These are phyloP conservation scores for Unio pictorum DNA, from an alignment of 2,888 invertebrate genomes.

Conservation along the genomic window DNA sequence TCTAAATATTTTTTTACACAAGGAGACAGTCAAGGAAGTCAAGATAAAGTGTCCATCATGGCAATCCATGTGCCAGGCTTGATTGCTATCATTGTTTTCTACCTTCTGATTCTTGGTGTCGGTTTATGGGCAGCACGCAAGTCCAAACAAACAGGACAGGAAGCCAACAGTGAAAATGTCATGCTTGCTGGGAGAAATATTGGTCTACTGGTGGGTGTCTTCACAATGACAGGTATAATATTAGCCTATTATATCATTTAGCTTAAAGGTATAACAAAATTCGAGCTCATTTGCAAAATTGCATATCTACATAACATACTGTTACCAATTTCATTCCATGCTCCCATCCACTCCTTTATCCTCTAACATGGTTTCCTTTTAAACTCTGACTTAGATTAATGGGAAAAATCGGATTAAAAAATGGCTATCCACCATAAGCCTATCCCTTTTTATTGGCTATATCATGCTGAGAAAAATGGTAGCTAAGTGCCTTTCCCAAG, in stretches of 20 bases:
- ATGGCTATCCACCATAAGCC: too few relatives aligned
- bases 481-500: too few relatives aligned
- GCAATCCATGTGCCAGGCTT: slow-evolving; percentile 85
- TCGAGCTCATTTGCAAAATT: neutral
- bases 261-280: neutral
- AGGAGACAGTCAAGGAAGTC: too few relatives aligned
- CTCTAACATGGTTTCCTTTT: neutral
- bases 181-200: slow-evolving; percentile 99
- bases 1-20: too few relatives aligned
- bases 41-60: slow-evolving; percentile 39
- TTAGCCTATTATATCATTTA: slow-evolving; percentile 72
- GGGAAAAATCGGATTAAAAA: too few relatives aligned
- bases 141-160: slow-evolving; percentile 75
- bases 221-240: slow-evolving; percentile 94
- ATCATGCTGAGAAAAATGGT: too few relatives aligned
- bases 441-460: too few relatives aligned
- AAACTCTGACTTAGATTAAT: too few relatives aligned
- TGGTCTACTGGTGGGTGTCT: slow-evolving; percentile 94
- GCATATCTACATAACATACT: neutral
- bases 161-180: slow-evolving; percentile 85
- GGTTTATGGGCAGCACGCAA: slow-evolving; percentile 98
- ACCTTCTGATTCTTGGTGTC: slow-evolving; percentile 93
- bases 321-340: neutral
- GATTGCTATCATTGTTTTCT: slow-evolving; percentile 95
- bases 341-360: neutral